A percentile compares a stretch with the other conserved stretches of the same genome.
Evolutionary conservation across 2,797 vertebrate genomes (phyloP).

Genomic region (Hybognathus amarus): DNA sequence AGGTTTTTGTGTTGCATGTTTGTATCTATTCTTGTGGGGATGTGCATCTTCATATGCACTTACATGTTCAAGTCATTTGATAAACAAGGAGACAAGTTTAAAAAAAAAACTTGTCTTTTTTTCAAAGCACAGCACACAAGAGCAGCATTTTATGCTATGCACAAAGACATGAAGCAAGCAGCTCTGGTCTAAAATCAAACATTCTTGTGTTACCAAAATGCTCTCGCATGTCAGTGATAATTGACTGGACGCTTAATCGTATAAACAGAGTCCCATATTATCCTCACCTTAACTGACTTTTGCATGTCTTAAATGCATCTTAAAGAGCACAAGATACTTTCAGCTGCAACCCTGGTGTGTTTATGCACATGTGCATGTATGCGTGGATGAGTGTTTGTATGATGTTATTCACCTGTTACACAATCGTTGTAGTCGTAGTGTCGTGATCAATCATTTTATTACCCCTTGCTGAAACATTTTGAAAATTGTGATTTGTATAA

Average conservation of each 20-base stretch:
- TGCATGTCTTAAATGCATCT: slow-evolving; percentile 48
- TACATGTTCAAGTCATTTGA: slow-evolving; percentile 22
- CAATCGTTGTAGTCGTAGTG: slow-evolving; percentile 35
- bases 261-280: slow-evolving; percentile 9
- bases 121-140: slow-evolving; percentile 26
- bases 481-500: slow-evolving; percentile 81
- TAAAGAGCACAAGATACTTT: slow-evolving; percentile 51
- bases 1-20: slow-evolving; percentile 29
- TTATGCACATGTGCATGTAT: slow-evolving; percentile 35
- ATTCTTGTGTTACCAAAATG: not conserved
- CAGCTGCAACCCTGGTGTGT: slow-evolving; percentile 5
- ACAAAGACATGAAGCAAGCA: slow-evolving; percentile 41
- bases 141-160: slow-evolving; percentile 30
- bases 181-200: slow-evolving; percentile 33
- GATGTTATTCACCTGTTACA: slow-evolving; percentile 54
- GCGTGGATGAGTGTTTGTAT: slow-evolving; percentile 49
- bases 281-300: slow-evolving; percentile 31
- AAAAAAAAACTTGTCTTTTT: not conserved
- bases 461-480: slow-evolving; percentile 71
- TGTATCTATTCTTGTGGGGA: slow-evolving; percentile 35
- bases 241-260: not conserved
- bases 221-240: slow-evolving; percentile 28
- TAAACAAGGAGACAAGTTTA: not conserved
- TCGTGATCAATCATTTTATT: slow-evolving; percentile 41
- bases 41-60: slow-evolving; percentile 4